Conservation (phyloP, 2,113 vertebrate genomes). For the Brienomyrus longianalis region DNA sequence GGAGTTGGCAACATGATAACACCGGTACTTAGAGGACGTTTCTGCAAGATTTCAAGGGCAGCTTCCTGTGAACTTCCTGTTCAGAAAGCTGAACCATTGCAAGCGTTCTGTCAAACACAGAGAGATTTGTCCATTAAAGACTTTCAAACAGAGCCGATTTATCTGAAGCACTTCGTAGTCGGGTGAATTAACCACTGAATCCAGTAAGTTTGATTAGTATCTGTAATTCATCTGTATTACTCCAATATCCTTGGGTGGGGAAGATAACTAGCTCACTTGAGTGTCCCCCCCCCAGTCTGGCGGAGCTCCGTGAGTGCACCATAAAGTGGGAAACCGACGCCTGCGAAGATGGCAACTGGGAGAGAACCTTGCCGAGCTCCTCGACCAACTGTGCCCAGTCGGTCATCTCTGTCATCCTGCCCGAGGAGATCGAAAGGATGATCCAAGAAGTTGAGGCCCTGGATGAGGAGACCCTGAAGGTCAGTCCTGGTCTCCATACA, state of each 20-base stretch:
- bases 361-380: conserved; percentile 34
- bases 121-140: not conserved
- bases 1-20: conserved; percentile 25
- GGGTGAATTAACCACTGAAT: not conserved
- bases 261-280: not conserved
- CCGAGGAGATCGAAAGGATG: conserved; percentile 69
- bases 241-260: not conserved
- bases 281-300: conserved; percentile 62
- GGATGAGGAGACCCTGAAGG: conserved; percentile 77
- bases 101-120: not conserved
- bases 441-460: conserved; percentile 79
- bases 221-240: not conserved
- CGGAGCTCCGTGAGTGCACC: conserved; percentile 70
- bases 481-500: conserved; percentile 37
- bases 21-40: conserved; percentile 28
- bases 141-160: not conserved
- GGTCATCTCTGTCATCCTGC: conserved; percentile 75
- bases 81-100: conserved; percentile 8
- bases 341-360: conserved; percentile 34
- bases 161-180: not conserved
- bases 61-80: conserved; percentile 33
- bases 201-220: not conserved
- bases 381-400: conserved; percentile 59
- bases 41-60: conserved; percentile 14
- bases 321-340: conserved; percentile 53